phyloP scores from a whole-genome alignment of 2,797 vertebrate genomes.

The Pantherophis vulpinus region DNA sequence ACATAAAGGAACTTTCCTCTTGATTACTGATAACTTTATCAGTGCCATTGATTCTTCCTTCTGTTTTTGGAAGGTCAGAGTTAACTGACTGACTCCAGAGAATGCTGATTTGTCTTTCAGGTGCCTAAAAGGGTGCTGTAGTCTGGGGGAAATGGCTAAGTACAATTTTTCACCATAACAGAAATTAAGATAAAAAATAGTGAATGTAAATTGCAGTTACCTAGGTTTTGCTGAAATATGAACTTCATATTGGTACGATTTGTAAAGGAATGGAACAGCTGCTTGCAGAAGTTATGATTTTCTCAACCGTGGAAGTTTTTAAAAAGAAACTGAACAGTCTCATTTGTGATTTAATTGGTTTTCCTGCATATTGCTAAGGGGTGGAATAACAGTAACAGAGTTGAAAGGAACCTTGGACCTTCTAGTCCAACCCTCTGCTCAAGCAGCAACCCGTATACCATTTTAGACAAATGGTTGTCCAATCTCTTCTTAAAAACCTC shows the following conservation, averaged over 20 bases:
- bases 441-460: no score
- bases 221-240: background rate
- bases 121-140: background rate
- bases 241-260: background rate
- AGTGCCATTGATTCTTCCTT: slow-evolving; percentile 25
- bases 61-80: background rate
- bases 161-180: background rate
- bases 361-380: background rate
- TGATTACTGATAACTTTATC: slow-evolving; percentile 46
- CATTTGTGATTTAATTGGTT: background rate
- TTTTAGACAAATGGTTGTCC: no score
- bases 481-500: no score
- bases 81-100: background rate
- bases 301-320: background rate
- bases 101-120: background rate
- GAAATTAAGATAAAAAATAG: background rate
- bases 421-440: no score
- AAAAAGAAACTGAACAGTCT: background rate
- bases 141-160: background rate
- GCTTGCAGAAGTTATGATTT: background rate
- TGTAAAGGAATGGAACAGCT: background rate
- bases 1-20: slow-evolving; percentile 21
- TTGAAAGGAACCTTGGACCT: no score
- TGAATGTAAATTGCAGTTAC: background rate
- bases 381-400: background rate